Base-by-base conservation (phyloP, 2,113 vertebrate genomes). In the Tretioscincus oriximinensis region DNA sequence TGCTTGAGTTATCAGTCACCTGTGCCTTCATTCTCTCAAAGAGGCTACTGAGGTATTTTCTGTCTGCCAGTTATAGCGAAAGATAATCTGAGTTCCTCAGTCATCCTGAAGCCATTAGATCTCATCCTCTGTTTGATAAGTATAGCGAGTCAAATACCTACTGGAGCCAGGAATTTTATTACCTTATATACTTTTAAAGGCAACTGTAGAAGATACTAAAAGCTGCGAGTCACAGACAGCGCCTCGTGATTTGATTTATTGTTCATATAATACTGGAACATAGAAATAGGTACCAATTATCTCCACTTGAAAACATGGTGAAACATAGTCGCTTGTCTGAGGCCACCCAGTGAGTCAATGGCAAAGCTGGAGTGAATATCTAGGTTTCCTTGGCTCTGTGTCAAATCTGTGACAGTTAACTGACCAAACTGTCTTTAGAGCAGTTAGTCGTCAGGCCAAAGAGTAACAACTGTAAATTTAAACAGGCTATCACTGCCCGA, bases 271-370 rank as follows among this genome's bases (percentile, higher is more conserved):
- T 54, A 70, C 54, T 68, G 35, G 65, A 61, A 70, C 61, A 66
- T 22, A 66, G 31, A 76, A 35, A 73, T 61, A 49, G 22, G 11
- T 66, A 66, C n/a, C 58, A 70, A 76, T 76, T 76, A 81, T 81
- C 12, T 21, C 66, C 20, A 18, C 73, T 81, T 63, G 29, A 61
- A 63, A 70, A 76, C n/a, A 28, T 10, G 58, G 35, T 82, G 73
- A 82, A 58, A 82, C 64, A 49, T n/a, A 69, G 73, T 9, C 22
- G n/a, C 21, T 81, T 70, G 80, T 76, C 21, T 76, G 24, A 76
- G 73, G 80, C 80, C 80, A 82, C 80, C 73, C 80, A 82, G 14
- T 26, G 54, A 76, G 80, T 61, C 54, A 21, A 47, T 45, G 58
- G 73, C n/a, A 70, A n/a, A 29, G 54, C 29, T 76, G 66, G 54